Evolutionary conservation across 64 coral and sea anemone genomes (phyloP).

Genomic region (Pocillopora verrucosa): DNA sequence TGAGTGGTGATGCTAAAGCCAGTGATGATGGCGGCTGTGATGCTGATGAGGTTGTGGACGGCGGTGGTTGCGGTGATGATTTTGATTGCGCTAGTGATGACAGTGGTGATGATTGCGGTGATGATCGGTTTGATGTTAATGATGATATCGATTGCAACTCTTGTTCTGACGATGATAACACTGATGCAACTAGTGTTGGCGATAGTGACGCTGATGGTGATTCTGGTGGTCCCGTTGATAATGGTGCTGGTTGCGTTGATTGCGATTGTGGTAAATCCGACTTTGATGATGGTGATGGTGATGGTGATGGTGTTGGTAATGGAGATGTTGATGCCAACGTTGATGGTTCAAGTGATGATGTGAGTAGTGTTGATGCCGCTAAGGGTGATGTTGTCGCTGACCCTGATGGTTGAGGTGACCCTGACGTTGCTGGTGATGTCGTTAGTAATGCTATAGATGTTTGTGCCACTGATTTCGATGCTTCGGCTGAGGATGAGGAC

Average conservation of each 20-base stretch:
- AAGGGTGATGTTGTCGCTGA: too few species aligned
- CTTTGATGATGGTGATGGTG: background rate
- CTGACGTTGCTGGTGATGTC: background rate
- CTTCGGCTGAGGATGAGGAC: too few species aligned
- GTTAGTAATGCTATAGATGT: background rate
- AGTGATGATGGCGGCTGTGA: background rate
- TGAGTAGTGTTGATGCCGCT: too few species aligned
- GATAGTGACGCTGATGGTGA: too few species aligned
- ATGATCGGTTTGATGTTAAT: background rate
- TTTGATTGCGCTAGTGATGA: background rate
- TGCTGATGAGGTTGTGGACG: background rate
- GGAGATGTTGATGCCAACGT: too few species aligned
- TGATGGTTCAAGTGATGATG: too few species aligned
- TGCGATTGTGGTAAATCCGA: too few species aligned
- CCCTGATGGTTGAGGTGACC: too few species aligned
- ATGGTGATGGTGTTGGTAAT: background rate
- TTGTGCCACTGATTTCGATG: background rate
- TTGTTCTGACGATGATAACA: background rate
- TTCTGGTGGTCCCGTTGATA: too few species aligned
- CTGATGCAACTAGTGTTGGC: too few species aligned
- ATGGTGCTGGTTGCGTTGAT: too few species aligned
- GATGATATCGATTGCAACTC: background rate
- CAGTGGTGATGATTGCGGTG: background rate
- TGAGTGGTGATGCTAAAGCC: background rate
- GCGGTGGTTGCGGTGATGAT: background rate